Evolutionary conservation across 2,797 vertebrate species (phyloP).

Genomic region (Numenius phaeopus): DNA sequence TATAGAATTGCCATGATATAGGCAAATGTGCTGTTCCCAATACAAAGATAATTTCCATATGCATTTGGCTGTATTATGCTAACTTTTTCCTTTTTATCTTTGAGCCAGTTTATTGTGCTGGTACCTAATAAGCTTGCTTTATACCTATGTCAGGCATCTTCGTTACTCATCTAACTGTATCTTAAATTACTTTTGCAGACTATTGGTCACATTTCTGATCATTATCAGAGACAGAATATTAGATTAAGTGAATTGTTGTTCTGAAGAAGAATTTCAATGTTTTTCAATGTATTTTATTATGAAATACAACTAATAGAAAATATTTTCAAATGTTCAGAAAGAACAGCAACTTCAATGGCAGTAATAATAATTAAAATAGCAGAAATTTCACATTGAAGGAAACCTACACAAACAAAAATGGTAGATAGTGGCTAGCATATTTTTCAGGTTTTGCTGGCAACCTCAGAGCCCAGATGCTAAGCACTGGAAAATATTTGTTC

Average conservation of each 20-base stretch:
- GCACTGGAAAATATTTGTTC: constrained; percentile 75
- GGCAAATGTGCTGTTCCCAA: not conserved
- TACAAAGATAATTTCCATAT: not conserved
- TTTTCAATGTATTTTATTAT: not conserved
- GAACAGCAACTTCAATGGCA: not conserved
- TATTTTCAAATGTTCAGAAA: not conserved
- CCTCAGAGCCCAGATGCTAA: constrained; percentile 74
- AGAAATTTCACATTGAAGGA: not conserved
- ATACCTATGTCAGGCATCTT: not conserved
- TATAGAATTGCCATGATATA: not conserved
- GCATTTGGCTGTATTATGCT: not conserved
- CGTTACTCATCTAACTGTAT: not conserved
- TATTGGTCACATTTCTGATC: not conserved
- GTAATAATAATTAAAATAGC: not conserved
- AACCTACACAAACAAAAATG: not conserved
- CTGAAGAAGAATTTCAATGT: not conserved
- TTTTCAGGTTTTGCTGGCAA: constrained; percentile 53
- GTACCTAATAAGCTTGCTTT: not conserved
- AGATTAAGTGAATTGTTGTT: not conserved
- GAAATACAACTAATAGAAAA: not conserved
- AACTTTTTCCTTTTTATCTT: not conserved
- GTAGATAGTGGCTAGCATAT: not conserved
- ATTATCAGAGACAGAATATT: not conserved
- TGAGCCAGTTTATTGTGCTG: not conserved
- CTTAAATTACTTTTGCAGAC: not conserved